Conservation (phyloP, 2,113 vertebrate species). For the Myotis davidii region DNA sequence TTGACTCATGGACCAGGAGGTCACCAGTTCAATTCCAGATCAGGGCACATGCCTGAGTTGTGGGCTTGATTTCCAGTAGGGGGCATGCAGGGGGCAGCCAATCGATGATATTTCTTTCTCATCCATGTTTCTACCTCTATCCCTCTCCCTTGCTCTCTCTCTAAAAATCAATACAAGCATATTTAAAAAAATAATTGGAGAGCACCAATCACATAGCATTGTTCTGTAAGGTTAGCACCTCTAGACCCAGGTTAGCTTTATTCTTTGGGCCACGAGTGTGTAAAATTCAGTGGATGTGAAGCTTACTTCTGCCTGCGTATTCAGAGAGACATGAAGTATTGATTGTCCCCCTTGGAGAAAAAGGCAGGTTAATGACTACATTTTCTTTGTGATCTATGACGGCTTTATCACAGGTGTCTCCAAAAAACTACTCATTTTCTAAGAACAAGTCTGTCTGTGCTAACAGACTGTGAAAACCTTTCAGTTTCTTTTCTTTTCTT, state of each 20-base stretch:
- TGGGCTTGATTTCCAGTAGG: no score
- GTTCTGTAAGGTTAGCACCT: background rate
- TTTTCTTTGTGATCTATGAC: conserved; percentile 48
- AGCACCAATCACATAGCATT: background rate
- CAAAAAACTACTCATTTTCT: conserved; percentile 57
- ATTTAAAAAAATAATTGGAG: background rate
- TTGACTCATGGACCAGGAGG: no score
- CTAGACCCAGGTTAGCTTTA: background rate
- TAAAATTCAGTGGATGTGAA: background rate
- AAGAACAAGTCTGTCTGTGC: conserved; percentile 51
- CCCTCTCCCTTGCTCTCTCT: no score
- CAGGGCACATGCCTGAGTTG: no score
- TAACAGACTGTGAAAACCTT: conserved; percentile 63
- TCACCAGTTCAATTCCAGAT: no score
- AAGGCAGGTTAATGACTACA: conserved; percentile 45
- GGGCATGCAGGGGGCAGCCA: no score
- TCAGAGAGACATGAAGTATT: conserved; percentile 27
- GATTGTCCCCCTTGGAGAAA: conserved; percentile 24
- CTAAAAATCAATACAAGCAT: no score
- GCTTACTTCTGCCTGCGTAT: background rate
- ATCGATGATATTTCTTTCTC: no score
- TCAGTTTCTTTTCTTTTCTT: conserved; percentile 52
- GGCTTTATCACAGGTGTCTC: conserved; percentile 41
- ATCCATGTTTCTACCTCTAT: no score
- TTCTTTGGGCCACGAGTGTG: background rate